These are phyloP conservation scores for Nephotettix cincticeps DNA, from an alignment of 1,140 invertebrate genomes.

Conservation along the genomic window DNA sequence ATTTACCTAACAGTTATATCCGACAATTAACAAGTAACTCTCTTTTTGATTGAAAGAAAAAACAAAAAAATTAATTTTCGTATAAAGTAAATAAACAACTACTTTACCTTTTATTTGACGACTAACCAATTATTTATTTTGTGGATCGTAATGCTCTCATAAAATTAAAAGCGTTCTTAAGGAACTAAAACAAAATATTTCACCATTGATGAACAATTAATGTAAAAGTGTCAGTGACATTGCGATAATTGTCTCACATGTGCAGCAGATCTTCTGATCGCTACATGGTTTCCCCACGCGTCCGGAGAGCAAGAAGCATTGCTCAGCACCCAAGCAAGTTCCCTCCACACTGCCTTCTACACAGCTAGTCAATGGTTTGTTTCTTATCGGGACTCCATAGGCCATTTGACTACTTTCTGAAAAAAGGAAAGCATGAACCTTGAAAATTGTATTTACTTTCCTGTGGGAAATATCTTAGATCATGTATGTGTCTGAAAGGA, in stretches of 20 bases:
- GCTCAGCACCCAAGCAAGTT: background rate
- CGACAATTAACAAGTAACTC: no score
- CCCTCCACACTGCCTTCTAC: background rate
- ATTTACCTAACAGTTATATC: no score
- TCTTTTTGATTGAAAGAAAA: no score
- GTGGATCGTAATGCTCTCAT: background rate
- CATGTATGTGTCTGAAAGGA: no score
- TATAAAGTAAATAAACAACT: background rate
- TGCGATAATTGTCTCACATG: background rate
- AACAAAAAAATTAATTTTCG: background rate
- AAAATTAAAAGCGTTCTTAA: background rate
- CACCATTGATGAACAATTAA: no score
- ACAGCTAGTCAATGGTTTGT: background rate
- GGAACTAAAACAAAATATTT: background rate
- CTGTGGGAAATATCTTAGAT: no score
- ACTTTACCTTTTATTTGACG: background rate
- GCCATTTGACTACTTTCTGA: no score
- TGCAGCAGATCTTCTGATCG: background rate
- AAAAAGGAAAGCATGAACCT: no score
- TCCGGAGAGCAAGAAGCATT: background rate
- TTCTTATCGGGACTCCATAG: no score
- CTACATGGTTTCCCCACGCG: background rate
- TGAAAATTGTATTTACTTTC: no score
- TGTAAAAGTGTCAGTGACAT: no score
- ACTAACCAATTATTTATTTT: background rate